Conservation (phyloP, 2,888 invertebrate species). For the Callimorpha dominula region DNA sequence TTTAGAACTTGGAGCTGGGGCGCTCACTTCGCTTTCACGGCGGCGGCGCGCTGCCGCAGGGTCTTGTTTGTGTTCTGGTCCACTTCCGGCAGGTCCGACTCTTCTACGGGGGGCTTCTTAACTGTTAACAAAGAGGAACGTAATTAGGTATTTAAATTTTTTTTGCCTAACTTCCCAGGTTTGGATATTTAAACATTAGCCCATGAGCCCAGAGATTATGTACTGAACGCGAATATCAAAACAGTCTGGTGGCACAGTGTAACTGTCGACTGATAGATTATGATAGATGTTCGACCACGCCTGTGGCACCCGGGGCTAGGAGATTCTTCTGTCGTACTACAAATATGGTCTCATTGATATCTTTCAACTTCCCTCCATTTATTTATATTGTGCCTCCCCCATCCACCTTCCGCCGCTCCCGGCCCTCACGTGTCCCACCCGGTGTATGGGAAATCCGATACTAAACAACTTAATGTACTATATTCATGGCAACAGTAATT, state of each 20-base stretch:
- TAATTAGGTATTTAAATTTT: slow-evolving; percentile 4
- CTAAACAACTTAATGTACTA: not conserved
- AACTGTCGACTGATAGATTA: not conserved
- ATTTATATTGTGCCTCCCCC: not conserved
- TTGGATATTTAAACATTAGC: not conserved
- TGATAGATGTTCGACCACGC: too few species aligned
- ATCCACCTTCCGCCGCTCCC: too few species aligned
- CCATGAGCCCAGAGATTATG: too few species aligned
- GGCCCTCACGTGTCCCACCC: not conserved
- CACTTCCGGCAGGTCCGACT: slow-evolving; percentile 96
- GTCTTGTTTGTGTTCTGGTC: slow-evolving; percentile 95
- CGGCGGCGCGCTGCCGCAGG: slow-evolving; percentile 87
- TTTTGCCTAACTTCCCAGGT: not conserved
- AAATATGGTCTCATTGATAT: not conserved
- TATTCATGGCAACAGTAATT: slow-evolving; percentile 4
- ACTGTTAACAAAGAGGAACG: slow-evolving; percentile 76
- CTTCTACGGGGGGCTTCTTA: slow-evolving; percentile 87
- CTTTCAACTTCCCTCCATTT: not conserved
- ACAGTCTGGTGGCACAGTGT: too few species aligned
- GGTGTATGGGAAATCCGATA: not conserved
- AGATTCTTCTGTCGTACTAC: too few species aligned
- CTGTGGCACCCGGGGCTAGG: too few species aligned
- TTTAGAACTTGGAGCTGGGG: slow-evolving; percentile 21
- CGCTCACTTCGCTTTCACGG: slow-evolving; percentile 87
- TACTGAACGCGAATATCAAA: not conserved